Evolutionary conservation across 1,140 invertebrate species (phyloP).

Genomic region (Leptinotarsa lineolata): DNA sequence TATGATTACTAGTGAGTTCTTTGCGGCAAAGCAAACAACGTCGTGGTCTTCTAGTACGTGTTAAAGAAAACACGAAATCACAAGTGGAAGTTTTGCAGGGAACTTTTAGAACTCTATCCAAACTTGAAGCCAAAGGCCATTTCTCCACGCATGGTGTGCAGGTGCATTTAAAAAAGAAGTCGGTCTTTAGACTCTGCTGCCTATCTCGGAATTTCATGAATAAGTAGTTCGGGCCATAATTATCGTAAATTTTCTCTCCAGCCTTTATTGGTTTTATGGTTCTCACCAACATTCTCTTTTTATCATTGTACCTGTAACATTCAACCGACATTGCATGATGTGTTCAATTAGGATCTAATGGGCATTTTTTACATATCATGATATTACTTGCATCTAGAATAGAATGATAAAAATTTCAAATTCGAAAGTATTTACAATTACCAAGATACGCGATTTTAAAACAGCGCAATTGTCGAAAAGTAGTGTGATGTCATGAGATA

Average conservation of each 20-base stretch:
- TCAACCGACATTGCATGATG: too few species aligned
- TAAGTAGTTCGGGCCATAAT: slow-evolving; percentile 90
- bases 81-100: slow-evolving; percentile 42
- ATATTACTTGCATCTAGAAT: too few species aligned
- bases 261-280: slow-evolving; percentile 76
- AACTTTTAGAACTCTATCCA: slow-evolving; percentile 40
- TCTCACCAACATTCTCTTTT: slow-evolving; percentile 78
- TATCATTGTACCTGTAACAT: slow-evolving; percentile 75
- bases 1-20: neutral
- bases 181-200: slow-evolving; percentile 69
- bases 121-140: slow-evolving; percentile 81
- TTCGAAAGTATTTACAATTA: too few species aligned
- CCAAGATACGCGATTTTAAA: too few species aligned
- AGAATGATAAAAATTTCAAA: too few species aligned
- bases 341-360: too few species aligned
- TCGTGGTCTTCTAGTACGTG: neutral
- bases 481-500: too few species aligned
- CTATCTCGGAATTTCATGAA: slow-evolving; percentile 67
- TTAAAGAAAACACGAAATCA: slow-evolving; percentile 37
- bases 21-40: neutral
- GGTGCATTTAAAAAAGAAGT: slow-evolving; percentile 87
- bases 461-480: too few species aligned
- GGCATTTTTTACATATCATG: too few species aligned
- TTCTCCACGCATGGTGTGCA: slow-evolving; percentile 80
- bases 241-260: slow-evolving; percentile 82